A percentile compares a stretch with the other conserved stretches of the same genome.
These are phyloP conservation scores for Albula goreensis DNA, from an alignment of 2,113 vertebrate genomes.

Conservation along the genomic window DNA sequence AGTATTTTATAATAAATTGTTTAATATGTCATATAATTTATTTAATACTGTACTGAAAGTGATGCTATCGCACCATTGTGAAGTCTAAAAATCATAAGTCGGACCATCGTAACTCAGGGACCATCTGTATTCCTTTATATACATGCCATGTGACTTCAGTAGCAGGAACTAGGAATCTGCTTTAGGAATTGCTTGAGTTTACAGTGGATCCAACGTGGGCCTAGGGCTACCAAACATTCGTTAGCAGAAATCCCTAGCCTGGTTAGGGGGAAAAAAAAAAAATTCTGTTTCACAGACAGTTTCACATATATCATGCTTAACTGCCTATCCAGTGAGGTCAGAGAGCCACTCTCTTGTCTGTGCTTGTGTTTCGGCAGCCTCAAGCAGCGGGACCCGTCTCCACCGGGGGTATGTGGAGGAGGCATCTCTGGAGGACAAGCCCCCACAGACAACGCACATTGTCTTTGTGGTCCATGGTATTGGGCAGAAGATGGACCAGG, in stretches of 20 bases:
- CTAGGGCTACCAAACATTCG: not conserved
- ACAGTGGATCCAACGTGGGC: not conserved
- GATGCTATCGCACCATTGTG: too few relatives aligned
- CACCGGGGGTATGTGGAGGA: conserved; percentile 95
- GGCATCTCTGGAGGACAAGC: conserved; percentile 90
- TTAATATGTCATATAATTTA: too few relatives aligned
- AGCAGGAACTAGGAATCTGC: not conserved
- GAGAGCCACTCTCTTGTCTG: not conserved
- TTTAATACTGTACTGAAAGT: too few relatives aligned
- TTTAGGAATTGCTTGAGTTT: not conserved
- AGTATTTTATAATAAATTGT: too few relatives aligned
- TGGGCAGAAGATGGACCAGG: conserved; percentile 99
- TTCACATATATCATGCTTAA: not conserved
- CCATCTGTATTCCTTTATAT: too few relatives aligned
- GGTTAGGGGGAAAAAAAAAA: not conserved
- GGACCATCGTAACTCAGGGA: too few relatives aligned
- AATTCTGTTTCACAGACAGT: not conserved
- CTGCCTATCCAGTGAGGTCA: not conserved
- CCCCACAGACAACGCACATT: conserved; percentile 89
- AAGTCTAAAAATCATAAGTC: too few relatives aligned
- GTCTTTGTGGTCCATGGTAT: conserved; percentile 99
- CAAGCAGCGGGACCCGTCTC: conserved; percentile 95
- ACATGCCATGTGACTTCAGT: not conserved
- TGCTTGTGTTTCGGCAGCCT: conserved; percentile 71
- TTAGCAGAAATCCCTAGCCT: not conserved